Percentiles rank a stretch among this genome's conserved stretches.
Evolutionary conservation across 1,140 invertebrate genomes (phyloP).

Genomic region (Chlorops oryzae): DNA sequence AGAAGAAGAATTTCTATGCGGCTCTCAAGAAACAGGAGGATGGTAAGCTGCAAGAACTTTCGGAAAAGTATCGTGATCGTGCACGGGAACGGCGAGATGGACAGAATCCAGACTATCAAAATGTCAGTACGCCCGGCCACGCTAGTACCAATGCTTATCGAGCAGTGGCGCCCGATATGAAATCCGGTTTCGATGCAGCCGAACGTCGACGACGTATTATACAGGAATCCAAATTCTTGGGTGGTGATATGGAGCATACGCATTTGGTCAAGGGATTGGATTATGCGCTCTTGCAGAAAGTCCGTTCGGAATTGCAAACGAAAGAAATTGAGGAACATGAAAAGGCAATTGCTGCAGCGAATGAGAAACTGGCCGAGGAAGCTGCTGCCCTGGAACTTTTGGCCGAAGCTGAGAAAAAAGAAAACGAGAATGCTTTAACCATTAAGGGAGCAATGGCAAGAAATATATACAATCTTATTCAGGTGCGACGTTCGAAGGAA

Average conservation of each 20-base stretch:
- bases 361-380: conserved; percentile 59
- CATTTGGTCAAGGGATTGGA: conserved; percentile 99
- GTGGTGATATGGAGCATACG: conserved; percentile 99
- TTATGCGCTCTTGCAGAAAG: conserved; percentile 98
- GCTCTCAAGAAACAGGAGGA: conserved; percentile 94
- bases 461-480: conserved; percentile 66
- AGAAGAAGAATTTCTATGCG: conserved; percentile 88
- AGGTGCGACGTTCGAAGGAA: conserved; percentile 59
- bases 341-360: conserved; percentile 73
- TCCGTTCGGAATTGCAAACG: conserved; percentile 72
- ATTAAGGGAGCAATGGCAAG: conserved; percentile 74
- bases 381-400: conserved; percentile 58
- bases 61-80: conserved; percentile 89
- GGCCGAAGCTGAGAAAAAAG: conserved; percentile 34
- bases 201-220: conserved; percentile 92
- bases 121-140: conserved; percentile 62
- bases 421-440: conserved; percentile 61
- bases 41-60: conserved; percentile 90
- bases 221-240: conserved; percentile 98
- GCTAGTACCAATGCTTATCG: conserved; percentile 74
- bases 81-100: conserved; percentile 92
- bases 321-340: conserved; percentile 75
- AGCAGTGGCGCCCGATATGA: conserved; percentile 91
- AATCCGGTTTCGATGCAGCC: conserved; percentile 91
- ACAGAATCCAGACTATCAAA: conserved; percentile 72